Conservation (phyloP, 2,797 vertebrate species). For the Cossypha caffra region DNA sequence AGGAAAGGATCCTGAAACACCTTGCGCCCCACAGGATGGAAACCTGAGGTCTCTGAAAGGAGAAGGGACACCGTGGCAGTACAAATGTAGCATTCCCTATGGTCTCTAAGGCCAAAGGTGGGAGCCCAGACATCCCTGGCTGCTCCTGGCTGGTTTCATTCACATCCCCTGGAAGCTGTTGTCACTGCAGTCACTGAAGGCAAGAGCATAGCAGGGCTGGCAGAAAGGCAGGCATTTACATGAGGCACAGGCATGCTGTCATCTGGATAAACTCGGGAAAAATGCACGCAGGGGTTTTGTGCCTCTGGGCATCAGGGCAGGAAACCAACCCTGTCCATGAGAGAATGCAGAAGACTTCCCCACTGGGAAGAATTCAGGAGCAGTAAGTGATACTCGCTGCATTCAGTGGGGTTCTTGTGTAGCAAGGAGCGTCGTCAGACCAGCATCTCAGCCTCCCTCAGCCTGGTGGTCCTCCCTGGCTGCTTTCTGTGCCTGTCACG, state of each 20-base stretch:
- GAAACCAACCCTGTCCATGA: conserved; percentile 16
- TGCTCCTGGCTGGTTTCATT: rapidly evolving
- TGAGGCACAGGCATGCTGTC: neutral
- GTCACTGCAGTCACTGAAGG: neutral
- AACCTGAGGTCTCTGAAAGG: neutral
- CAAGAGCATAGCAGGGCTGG: neutral
- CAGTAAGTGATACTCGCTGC: neutral
- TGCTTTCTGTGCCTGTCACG: neutral
- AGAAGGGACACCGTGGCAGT: rapidly evolving
- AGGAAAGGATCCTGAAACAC: neutral
- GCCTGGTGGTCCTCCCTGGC: conserved; percentile 7
- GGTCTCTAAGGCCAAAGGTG: neutral
- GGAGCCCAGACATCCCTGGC: neutral
- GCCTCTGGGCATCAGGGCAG: neutral
- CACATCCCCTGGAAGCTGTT: neutral
- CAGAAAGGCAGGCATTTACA: neutral
- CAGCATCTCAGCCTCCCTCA: neutral
- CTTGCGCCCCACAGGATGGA: neutral
- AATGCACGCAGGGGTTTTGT: neutral
- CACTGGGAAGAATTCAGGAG: neutral
- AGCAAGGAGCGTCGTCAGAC: neutral
- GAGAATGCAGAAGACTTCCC: conserved; percentile 29
- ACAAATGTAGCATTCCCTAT: neutral
- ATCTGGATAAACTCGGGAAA: neutral
- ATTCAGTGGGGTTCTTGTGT: neutral